phyloP scores from a whole-genome alignment of 2,888 invertebrate species.

The Euzetes globulus region DNA sequence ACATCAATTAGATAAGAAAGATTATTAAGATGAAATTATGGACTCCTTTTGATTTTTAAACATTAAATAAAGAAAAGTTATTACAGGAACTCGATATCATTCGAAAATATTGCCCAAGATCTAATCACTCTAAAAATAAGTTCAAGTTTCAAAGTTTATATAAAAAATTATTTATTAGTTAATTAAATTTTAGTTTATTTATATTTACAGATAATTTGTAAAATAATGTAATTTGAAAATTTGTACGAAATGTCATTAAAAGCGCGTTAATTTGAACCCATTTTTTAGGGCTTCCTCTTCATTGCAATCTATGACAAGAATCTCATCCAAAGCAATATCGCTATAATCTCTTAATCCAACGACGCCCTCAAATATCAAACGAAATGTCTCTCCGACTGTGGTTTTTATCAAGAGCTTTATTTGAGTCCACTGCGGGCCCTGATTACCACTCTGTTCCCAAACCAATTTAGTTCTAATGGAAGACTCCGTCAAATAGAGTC shows the following conservation, averaged over 20 bases:
- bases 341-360: background rate
- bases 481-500: background rate
- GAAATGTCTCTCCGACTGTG: background rate
- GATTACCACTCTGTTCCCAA: background rate
- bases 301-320: background rate
- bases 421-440: background rate
- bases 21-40: too few species aligned
- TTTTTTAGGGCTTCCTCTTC: background rate
- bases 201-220: too few species aligned
- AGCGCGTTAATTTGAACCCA: background rate
- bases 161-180: too few species aligned
- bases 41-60: too few species aligned
- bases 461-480: background rate
- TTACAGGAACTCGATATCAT: too few species aligned
- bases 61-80: too few species aligned
- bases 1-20: too few species aligned
- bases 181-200: too few species aligned
- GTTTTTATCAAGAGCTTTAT: background rate
- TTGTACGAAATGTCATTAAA: background rate
- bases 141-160: too few species aligned
- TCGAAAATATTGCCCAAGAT: too few species aligned
- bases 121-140: too few species aligned
- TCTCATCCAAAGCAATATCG: constrained; percentile 2
- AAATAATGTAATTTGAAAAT: background rate
- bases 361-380: background rate